Conservation (phyloP, 2,888 invertebrate species). For the Drosophila koepferae region DNA sequence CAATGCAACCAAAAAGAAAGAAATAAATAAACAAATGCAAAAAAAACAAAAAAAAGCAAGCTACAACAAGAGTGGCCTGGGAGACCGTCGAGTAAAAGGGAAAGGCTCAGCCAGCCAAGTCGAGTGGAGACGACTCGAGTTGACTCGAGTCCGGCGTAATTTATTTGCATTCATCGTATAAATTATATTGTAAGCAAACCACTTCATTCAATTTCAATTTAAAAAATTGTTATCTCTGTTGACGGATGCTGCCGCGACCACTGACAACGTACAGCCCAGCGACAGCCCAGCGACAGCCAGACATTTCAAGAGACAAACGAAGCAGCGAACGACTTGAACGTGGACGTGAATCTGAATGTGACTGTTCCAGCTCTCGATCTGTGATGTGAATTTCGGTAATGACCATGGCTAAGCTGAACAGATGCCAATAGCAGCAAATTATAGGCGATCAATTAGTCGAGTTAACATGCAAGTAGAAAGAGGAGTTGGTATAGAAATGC, state of each 20-base stretch:
- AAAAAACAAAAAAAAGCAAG: conserved; percentile 35
- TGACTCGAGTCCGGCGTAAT: conserved; percentile 74
- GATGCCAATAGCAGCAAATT: conserved; percentile 27
- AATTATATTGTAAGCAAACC: conserved; percentile 85
- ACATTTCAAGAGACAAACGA: conserved; percentile 62
- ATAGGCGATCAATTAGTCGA: neutral
- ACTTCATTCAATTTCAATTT: conserved; percentile 85
- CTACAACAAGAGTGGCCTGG: conserved; percentile 50
- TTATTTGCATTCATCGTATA: conserved; percentile 84
- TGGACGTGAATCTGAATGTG: conserved; percentile 15
- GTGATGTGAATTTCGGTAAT: conserved; percentile 29
- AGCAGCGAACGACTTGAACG: conserved; percentile 27
- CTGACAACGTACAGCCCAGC: conserved; percentile 77
- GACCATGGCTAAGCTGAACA: conserved; percentile 7
- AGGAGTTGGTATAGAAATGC: neutral
- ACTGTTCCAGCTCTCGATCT: conserved; percentile 14
- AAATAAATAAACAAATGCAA: conserved; percentile 18
- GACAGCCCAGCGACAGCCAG: conserved; percentile 74
- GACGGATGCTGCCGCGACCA: conserved; percentile 83
- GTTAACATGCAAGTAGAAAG: neutral
- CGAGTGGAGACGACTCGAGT: conserved; percentile 45
- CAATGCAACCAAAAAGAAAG: conserved; percentile 55
- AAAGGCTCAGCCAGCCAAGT: conserved; percentile 49
- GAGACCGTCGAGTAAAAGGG: conserved; percentile 64
- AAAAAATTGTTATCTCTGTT: conserved; percentile 84